phyloP scores from a whole-genome alignment of 2,888 invertebrate species.

The Ormyrus rosae region DNA sequence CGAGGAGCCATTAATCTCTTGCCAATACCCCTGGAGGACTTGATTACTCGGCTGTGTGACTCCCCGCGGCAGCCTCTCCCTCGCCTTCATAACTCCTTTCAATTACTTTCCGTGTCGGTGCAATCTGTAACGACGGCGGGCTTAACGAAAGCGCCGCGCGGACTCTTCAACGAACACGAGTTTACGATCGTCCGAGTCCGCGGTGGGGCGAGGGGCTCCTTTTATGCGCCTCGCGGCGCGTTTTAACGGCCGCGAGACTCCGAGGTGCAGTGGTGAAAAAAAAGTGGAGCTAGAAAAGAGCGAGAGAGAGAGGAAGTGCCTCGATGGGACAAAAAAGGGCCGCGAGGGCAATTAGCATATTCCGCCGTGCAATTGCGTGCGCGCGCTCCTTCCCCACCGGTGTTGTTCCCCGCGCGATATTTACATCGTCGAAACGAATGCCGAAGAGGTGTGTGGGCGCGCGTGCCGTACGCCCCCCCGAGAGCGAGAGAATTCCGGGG shows the following conservation, averaged over 20 bases:
- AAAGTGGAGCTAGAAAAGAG: neutral
- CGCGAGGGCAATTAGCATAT: constrained; percentile 50
- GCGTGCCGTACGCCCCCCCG: neutral
- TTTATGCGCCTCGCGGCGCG: too few relatives aligned
- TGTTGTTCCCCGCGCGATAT: constrained; percentile 5
- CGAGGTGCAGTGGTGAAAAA: neutral
- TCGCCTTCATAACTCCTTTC: constrained; percentile 1
- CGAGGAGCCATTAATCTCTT: constrained; percentile 2
- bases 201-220: too few relatives aligned
- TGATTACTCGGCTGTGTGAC: neutral
- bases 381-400: neutral
- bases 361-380: constrained; percentile 41
- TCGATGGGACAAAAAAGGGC: neutral
- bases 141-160: neutral
- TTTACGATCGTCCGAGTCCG: constrained; percentile 23
- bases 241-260: neutral
- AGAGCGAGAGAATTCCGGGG: constrained; percentile 16
- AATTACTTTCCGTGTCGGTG: constrained; percentile 34
- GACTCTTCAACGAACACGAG: constrained; percentile 39
- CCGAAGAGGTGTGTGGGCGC: constrained; percentile 17
- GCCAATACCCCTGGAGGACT: neutral
- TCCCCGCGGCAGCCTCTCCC: neutral
- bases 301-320: neutral
- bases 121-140: constrained; percentile 23
- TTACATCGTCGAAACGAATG: constrained; percentile 41